Percentiles rank a stretch among this genome's conserved stretches.
Conservation (phyloP, 2,888 invertebrate genomes). For the Xanthia togata region DNA sequence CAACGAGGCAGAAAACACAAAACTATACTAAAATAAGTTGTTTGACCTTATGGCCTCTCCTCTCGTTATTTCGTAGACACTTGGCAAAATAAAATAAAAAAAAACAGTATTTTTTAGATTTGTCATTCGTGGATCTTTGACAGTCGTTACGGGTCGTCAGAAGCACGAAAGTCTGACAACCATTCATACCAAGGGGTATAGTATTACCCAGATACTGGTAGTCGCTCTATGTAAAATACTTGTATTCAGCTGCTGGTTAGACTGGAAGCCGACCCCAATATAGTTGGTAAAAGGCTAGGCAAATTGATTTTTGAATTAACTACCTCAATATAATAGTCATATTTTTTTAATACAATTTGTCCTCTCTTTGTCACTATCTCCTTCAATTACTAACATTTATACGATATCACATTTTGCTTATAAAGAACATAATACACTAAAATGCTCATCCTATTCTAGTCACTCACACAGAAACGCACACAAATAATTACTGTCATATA, state of each 20-base stretch:
- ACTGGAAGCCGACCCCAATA: too few species aligned
- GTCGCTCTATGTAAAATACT: too few species aligned
- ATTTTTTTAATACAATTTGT: conserved; percentile 18
- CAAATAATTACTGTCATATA: conserved; percentile 51
- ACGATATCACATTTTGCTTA: conserved; percentile 66
- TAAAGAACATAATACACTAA: conserved; percentile 42
- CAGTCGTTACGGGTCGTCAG: too few species aligned
- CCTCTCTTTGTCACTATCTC: conserved; percentile 29
- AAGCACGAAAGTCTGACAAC: too few species aligned
- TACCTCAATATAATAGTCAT: not conserved
- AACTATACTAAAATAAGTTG: not conserved
- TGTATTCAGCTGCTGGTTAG: too few species aligned
- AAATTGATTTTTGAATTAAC: not conserved
- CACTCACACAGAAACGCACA: conserved; percentile 10
- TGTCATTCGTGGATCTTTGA: too few species aligned
- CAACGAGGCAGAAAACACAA: not conserved
- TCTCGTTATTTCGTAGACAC: not conserved
- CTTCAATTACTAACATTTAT: conserved; percentile 44
- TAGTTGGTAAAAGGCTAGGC: too few species aligned
- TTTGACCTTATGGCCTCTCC: too few species aligned
- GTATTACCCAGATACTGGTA: too few species aligned
- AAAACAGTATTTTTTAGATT: too few species aligned
- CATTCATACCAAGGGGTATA: too few species aligned
- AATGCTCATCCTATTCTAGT: conserved; percentile 23
- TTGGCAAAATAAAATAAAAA: not conserved